Conservation (phyloP, 2,888 invertebrate genomes). For the Spisula solida region DNA sequence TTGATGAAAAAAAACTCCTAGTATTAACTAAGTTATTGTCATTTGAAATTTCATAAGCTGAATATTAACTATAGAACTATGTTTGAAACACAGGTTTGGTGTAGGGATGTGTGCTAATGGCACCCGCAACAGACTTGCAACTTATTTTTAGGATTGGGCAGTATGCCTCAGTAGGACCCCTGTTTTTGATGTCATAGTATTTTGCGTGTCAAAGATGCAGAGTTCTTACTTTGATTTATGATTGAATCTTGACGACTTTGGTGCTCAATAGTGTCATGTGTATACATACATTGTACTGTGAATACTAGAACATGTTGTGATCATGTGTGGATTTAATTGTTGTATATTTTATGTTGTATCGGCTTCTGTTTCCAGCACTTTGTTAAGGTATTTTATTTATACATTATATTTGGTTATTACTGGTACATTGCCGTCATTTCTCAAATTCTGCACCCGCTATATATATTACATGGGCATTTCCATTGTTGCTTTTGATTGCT, state of each 20-base stretch:
- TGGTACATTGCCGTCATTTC: background rate
- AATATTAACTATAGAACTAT: too few relatives aligned
- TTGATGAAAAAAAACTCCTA: too few relatives aligned
- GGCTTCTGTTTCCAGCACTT: background rate
- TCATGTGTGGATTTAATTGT: background rate
- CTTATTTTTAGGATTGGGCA: too few relatives aligned
- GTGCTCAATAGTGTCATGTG: background rate
- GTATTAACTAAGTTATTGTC: too few relatives aligned
- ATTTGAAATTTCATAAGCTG: too few relatives aligned
- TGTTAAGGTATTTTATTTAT: background rate
- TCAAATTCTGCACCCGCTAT: background rate
- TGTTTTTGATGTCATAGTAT: too few relatives aligned
- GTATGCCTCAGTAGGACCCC: too few relatives aligned
- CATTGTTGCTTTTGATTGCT: background rate
- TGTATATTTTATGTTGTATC: constrained; percentile 6
- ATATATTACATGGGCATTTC: background rate
- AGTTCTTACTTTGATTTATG: too few relatives aligned
- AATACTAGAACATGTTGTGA: background rate
- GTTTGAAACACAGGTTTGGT: too few relatives aligned
- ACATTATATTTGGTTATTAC: constrained; percentile 2
- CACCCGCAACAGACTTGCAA: too few relatives aligned
- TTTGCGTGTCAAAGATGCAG: too few relatives aligned
- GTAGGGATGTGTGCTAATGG: too few relatives aligned
- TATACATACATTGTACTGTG: background rate
- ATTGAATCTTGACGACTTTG: background rate